A percentile compares a stretch with the other conserved stretches of the same genome.
These are phyloP conservation scores for Cistogaster globosa DNA, from an alignment of 2,888 invertebrate genomes.

Conservation along the genomic window DNA sequence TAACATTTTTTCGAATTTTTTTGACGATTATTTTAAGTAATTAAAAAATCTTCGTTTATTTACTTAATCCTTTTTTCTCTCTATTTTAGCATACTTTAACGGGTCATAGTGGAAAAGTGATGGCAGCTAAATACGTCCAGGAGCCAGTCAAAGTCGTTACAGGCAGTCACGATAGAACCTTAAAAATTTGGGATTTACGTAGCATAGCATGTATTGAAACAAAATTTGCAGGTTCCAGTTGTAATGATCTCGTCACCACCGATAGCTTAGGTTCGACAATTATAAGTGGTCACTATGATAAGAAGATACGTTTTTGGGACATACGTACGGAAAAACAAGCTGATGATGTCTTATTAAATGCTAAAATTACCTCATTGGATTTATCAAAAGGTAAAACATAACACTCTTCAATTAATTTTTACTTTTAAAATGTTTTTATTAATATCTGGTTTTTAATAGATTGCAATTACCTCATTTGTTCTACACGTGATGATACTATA, in stretches of 20 bases:
- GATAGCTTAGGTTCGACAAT: constrained; percentile 93
- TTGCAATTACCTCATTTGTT: constrained; percentile 93
- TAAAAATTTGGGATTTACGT: constrained; percentile 99
- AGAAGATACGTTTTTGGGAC: constrained; percentile 98
- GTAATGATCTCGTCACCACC: constrained; percentile 97
- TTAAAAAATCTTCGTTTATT: too few relatives aligned
- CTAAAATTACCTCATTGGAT: constrained; percentile 97
- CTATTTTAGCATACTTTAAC: constrained; percentile 82
- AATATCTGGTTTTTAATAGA: constrained; percentile 86
- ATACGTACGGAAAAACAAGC: constrained; percentile 92
- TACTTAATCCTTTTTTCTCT: too few relatives aligned
- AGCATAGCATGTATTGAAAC: constrained; percentile 96
- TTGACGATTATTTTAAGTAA: too few relatives aligned
- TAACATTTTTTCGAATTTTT: too few relatives aligned
- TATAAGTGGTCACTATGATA: constrained; percentile 99
- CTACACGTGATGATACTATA: constrained; percentile 97
- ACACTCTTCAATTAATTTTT: neutral
- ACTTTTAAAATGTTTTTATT: neutral
- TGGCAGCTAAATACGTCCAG: constrained; percentile 97
- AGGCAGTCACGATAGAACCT: constrained; percentile 98
- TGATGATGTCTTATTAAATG: constrained; percentile 94
- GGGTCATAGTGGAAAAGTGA: constrained; percentile 96
- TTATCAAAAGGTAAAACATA: constrained; percentile 90
- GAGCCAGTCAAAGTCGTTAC: constrained; percentile 97
- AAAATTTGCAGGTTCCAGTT: constrained; percentile 97